Conservation (phyloP, 1,140 invertebrate species). For the Drosophila setifemur region DNA sequence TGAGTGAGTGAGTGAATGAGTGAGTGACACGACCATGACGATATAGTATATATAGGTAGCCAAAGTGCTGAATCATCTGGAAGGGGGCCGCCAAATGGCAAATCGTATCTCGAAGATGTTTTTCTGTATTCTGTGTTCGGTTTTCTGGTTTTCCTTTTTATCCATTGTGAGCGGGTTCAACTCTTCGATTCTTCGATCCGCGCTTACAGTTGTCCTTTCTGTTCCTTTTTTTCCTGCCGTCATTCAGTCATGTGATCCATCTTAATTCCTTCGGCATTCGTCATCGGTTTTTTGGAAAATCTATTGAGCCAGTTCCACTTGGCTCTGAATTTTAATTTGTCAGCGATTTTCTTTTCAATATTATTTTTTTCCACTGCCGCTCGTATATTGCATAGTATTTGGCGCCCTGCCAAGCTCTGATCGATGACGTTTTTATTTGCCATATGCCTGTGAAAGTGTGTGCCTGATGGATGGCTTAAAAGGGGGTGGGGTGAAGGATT, state of each 20-base stretch:
- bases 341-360: slow-evolving; percentile 55
- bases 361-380: slow-evolving; percentile 18
- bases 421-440: slow-evolving; percentile 81
- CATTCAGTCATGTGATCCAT: slow-evolving; percentile 76
- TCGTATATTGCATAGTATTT: slow-evolving; percentile 59
- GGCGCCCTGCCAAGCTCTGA: slow-evolving; percentile 62
- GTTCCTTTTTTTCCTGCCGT: slow-evolving; percentile 46
- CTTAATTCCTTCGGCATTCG: slow-evolving; percentile 79
- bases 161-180: slow-evolving; percentile 33
- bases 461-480: slow-evolving; percentile 47
- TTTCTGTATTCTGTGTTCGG: slow-evolving; percentile 45
- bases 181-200: slow-evolving; percentile 43
- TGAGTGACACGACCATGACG: slow-evolving; percentile 70
- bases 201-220: slow-evolving; percentile 13
- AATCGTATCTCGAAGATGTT: slow-evolving; percentile 54
- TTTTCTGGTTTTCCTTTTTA: slow-evolving; percentile 34
- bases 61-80: slow-evolving; percentile 63
- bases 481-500: not conserved
- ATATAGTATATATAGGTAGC: slow-evolving; percentile 44
- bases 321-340: slow-evolving; percentile 79
- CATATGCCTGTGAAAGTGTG: slow-evolving; percentile 30
- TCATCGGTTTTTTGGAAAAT: slow-evolving; percentile 62
- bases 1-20: slow-evolving; percentile 12
- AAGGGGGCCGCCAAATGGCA: slow-evolving; percentile 46
- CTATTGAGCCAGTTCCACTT: slow-evolving; percentile 57